Base-by-base conservation (phyloP, 1,140 invertebrate genomes). In the Dryas iulia region DNA sequence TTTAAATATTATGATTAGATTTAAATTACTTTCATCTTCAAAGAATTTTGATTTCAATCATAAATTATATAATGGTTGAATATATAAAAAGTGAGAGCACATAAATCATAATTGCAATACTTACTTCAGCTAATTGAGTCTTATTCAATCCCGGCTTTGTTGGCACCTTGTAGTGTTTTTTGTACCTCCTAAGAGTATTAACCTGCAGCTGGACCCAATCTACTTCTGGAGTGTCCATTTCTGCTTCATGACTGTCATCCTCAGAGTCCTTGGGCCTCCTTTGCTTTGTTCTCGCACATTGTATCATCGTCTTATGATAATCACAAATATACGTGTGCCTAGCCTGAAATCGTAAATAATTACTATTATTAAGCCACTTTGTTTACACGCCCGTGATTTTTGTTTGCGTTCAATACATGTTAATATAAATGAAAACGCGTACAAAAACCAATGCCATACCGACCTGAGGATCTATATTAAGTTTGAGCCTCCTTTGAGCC, bases 311-410 rank as follows among this genome's bases (percentile, higher is more conserved):
- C 92, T 99, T 99, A 87, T 99, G 98, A 83, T 96, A 96, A 86
- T 99, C 98, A 93, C 98, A 99, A 78, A 99, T 99, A 86, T 99
- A 99, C 82, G 97, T 98, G 82, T 99, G 98, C 76, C 96, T 94
- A 33, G 97, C 97, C 97, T 98, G 88, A 14, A 94, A 93, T 62
- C 8, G 12, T 28, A 66, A 39, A n/a, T 62, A 54, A 52, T 60
- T 14, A 30, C 10, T 8, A 31, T 2, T 18, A 61, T 66, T 23
- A 18, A 18, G 12, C n/a, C n/a, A 21, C 39, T 18, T 62, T 62
- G 59, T 62, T 62, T 62, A 52, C 39, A 53, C 39, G 39, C 30
- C 21, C 25, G 39, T 52, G 28, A 21, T 53, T 62, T 52, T 25
- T 25, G 33, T 30, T 33, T 33, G 11, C 6, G 53, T 25, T 25